phyloP scores from a whole-genome alignment of 2,113 vertebrate species.

The Sinocyclocheilus anshuiensis region DNA sequence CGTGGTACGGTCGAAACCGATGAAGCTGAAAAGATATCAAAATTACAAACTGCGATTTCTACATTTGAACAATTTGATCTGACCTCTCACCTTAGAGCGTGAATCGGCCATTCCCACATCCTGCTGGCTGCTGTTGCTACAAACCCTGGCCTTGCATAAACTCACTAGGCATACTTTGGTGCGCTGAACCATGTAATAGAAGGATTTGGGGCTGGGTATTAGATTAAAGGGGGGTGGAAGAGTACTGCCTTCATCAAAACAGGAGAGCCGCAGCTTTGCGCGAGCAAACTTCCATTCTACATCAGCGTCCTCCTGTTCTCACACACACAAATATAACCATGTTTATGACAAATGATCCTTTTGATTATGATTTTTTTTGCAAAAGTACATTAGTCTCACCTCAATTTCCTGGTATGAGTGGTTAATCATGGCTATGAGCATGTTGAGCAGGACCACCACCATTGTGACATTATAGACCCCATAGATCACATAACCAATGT shows the following conservation, averaged over 20 bases:
- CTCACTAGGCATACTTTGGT: constrained; percentile 65
- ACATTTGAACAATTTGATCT: neutral
- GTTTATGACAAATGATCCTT: neutral
- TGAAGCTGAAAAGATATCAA: constrained; percentile 44
- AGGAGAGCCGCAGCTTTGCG: constrained; percentile 86
- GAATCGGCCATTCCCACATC: constrained; percentile 34
- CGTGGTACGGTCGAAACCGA: constrained; percentile 37
- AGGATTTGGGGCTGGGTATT: constrained; percentile 86
- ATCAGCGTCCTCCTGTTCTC: constrained; percentile 83
- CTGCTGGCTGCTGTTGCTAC: constrained; percentile 45
- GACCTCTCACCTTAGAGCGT: constrained; percentile 48
- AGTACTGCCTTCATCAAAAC: constrained; percentile 88
- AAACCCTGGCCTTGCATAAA: constrained; percentile 43
- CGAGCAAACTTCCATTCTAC: constrained; percentile 91
- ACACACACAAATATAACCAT: neutral
- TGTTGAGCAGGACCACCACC: constrained; percentile 89
- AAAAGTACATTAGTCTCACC: constrained; percentile 62
- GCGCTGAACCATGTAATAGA: constrained; percentile 75
- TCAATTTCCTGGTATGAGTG: constrained; percentile 90
- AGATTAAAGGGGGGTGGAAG: constrained; percentile 86
- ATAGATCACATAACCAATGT: constrained; percentile 85
- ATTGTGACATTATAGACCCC: constrained; percentile 89
- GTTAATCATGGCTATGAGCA: constrained; percentile 91
- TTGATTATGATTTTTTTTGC: neutral
- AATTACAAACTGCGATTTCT: neutral